A percentile compares a stretch with the other conserved stretches of the same genome.
phyloP scores from a whole-genome alignment of 2,888 invertebrate species.

The Diogma glabrata region DNA sequence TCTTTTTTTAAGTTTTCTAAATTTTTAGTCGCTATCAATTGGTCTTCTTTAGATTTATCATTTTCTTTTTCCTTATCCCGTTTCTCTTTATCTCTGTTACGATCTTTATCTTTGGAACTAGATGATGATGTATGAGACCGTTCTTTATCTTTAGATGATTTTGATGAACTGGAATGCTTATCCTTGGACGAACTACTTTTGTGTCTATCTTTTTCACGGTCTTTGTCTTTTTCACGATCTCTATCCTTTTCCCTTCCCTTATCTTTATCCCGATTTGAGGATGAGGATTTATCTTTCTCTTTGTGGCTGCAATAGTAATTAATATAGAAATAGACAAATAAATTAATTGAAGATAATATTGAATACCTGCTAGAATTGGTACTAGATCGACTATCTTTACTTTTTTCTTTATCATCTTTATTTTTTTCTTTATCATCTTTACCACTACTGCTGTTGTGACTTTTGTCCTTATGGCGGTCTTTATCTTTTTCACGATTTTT shows the following conservation, averaged over 20 bases:
- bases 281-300: too few relatives aligned
- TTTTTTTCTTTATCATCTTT: too few relatives aligned
- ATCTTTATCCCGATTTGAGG: slow-evolving; percentile 9
- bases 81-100: slow-evolving; percentile 29
- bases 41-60: slow-evolving; percentile 27
- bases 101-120: slow-evolving; percentile 19
- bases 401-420: too few relatives aligned
- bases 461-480: slow-evolving; percentile 39
- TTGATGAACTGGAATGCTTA: slow-evolving; percentile 22
- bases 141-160: slow-evolving; percentile 25
- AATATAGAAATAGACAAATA: not conserved
- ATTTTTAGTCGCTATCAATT: not conserved
- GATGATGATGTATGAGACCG: slow-evolving; percentile 7
- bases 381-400: too few relatives aligned
- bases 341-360: too few relatives aligned
- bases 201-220: slow-evolving; percentile 25
- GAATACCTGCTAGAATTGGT: too few relatives aligned
- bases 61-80: slow-evolving; percentile 39
- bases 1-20: not conserved
- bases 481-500: slow-evolving; percentile 31
- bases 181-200: slow-evolving; percentile 22
- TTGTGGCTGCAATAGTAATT: too few relatives aligned
- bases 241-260: not conserved
- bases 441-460: slow-evolving; percentile 36
- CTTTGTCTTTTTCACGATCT: slow-evolving; percentile 20